Evolutionary conservation across 2,888 invertebrate genomes (phyloP).

Genomic region (Chaetoderma sp.): DNA sequence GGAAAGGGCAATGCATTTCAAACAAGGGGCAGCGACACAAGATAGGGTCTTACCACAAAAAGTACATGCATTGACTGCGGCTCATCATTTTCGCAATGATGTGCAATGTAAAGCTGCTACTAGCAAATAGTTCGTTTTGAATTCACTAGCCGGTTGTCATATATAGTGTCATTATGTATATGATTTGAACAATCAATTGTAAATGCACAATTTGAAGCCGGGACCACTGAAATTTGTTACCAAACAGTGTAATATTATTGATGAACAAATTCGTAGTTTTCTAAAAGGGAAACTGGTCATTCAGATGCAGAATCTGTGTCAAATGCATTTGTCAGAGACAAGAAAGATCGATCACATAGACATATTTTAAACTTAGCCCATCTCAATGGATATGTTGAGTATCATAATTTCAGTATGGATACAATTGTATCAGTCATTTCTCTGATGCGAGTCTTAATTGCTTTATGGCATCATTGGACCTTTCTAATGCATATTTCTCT

Average conservation of each 20-base stretch:
- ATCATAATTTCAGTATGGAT: conserved; percentile 40
- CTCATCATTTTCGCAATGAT: no score
- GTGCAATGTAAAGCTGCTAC: background rate
- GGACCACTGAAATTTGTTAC: background rate
- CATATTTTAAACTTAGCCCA: conserved; percentile 32
- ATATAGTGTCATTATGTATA: no score
- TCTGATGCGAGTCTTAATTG: conserved; percentile 24
- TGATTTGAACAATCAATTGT: background rate
- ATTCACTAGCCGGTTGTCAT: background rate
- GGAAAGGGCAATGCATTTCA: no score
- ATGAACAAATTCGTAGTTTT: background rate
- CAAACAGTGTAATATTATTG: background rate
- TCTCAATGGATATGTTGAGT: conserved; percentile 27
- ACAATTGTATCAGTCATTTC: conserved; percentile 25
- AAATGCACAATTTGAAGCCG: background rate
- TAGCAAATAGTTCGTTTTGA: background rate
- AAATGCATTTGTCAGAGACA: conserved; percentile 25
- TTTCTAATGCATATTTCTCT: conserved; percentile 34
- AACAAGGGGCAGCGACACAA: no score
- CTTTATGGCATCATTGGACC: conserved; percentile 31
- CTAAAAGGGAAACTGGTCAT: background rate
- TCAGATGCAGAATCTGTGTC: conserved; percentile 21
- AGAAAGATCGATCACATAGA: conserved; percentile 24
- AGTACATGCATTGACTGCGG: no score
- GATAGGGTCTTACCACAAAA: no score